These are phyloP conservation scores for Ophiodon elongatus DNA, from an alignment of 2,113 vertebrate species.

Conservation along the genomic window DNA sequence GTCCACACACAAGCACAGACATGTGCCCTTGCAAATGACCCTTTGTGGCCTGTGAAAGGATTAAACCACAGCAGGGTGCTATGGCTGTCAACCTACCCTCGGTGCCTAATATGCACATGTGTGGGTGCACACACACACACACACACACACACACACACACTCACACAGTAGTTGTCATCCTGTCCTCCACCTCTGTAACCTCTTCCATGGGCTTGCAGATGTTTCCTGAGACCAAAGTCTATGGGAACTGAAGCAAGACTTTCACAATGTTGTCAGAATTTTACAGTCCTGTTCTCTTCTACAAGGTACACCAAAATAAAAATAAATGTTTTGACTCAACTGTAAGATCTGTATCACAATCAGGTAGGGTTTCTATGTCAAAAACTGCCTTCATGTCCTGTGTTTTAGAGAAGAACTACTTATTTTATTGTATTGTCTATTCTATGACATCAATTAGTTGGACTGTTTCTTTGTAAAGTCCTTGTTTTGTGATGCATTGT, in stretches of 20 bases:
- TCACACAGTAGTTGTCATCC: conserved; percentile 50
- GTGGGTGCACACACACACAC: neutral
- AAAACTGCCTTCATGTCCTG: neutral
- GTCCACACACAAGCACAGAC: conserved; percentile 21
- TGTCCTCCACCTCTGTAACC: conserved; percentile 67
- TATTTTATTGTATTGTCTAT: neutral
- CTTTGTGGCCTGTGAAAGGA: conserved; percentile 57
- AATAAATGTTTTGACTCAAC: neutral
- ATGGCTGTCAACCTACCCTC: conserved; percentile 68
- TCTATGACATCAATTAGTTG: neutral
- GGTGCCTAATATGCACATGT: conserved; percentile 34
- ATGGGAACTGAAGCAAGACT: conserved; percentile 37
- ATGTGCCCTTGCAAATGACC: conserved; percentile 43
- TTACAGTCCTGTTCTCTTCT: neutral
- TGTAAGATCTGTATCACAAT: neutral
- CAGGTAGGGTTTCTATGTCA: neutral
- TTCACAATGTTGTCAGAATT: conserved; percentile 21
- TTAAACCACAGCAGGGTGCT: conserved; percentile 65
- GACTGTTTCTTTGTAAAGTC: neutral
- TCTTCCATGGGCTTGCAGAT: conserved; percentile 74
- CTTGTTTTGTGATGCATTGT: neutral
- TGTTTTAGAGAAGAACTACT: neutral
- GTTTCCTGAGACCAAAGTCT: conserved; percentile 66
- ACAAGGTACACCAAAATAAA: neutral
- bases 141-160: conserved; percentile 15